These are phyloP conservation scores for Crotalus horridus DNA, from an alignment of 2,113 vertebrate species.

Conservation along the genomic window DNA sequence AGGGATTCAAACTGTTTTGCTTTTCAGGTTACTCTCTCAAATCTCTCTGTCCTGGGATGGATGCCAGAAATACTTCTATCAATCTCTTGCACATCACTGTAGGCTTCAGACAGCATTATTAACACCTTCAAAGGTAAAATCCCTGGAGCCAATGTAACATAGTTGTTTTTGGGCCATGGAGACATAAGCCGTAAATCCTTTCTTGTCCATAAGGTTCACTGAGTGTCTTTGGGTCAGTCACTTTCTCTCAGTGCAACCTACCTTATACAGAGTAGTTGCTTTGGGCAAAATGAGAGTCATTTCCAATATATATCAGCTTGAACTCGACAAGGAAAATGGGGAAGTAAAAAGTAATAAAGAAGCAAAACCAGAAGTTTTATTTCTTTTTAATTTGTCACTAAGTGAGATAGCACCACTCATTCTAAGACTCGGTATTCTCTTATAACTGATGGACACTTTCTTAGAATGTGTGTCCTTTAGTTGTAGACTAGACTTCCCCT, in stretches of 20 bases:
- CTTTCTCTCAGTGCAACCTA: background rate
- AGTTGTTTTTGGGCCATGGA: background rate
- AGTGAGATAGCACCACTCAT: background rate
- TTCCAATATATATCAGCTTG: background rate
- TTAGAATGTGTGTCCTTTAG: background rate
- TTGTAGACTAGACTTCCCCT: background rate
- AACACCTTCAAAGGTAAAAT: slow-evolving; percentile 82
- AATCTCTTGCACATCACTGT: slow-evolving; percentile 82
- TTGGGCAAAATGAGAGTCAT: background rate
- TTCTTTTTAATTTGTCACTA: slow-evolving; percentile 15
- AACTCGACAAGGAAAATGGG: background rate
- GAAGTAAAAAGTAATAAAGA: background rate
- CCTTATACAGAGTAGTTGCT: background rate
- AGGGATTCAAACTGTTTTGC: background rate
- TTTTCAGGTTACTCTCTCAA: slow-evolving; percentile 81
- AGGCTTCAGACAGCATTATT: slow-evolving; percentile 76
- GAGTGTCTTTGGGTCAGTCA: background rate
- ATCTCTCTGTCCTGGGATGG: slow-evolving; percentile 84
- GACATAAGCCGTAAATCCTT: background rate
- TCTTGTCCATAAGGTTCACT: background rate
- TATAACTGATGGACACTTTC: background rate
- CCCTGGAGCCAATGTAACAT: background rate
- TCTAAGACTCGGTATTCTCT: background rate
- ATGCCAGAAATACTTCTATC: slow-evolving; percentile 95
- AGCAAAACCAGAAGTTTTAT: background rate